phyloP scores from a whole-genome alignment of 2,113 vertebrate species.

The Cololabis saira region DNA sequence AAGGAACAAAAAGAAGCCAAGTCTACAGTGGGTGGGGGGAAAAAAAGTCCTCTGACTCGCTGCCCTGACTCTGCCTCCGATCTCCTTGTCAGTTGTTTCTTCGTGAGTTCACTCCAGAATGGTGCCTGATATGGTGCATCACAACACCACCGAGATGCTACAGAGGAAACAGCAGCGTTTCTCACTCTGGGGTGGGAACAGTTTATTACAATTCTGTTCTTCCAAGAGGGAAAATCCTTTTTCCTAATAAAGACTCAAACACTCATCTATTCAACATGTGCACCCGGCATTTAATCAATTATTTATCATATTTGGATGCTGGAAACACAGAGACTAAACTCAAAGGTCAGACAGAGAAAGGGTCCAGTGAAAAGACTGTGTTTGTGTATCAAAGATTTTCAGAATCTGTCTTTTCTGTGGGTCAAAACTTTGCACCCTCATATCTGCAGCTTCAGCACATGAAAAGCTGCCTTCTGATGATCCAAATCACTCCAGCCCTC shows the following conservation, averaged over 20 bases:
- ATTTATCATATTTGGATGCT: slow-evolving; percentile 16
- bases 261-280: slow-evolving; percentile 5
- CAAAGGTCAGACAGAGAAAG: slow-evolving; percentile 18
- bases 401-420: slow-evolving; percentile 9
- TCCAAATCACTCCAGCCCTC: slow-evolving; percentile 63
- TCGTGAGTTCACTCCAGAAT: too few relatives aligned
- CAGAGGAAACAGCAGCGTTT: not conserved
- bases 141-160: too few relatives aligned
- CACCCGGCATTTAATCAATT: slow-evolving; percentile 9
- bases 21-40: too few relatives aligned
- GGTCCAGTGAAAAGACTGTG: not conserved
- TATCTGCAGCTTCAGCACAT: slow-evolving; percentile 31
- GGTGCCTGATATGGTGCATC: too few relatives aligned
- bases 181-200: not conserved
- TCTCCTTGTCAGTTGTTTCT: too few relatives aligned
- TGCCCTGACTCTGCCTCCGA: too few relatives aligned
- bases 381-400: slow-evolving; percentile 22
- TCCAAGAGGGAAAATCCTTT: not conserved
- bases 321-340: slow-evolving; percentile 3
- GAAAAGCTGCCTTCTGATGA: slow-evolving; percentile 60
- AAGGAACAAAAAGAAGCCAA: not conserved
- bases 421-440: slow-evolving; percentile 36
- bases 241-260: slow-evolving; percentile 1
- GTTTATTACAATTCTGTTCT: slow-evolving; percentile 5
- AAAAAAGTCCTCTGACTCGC: too few relatives aligned